These are phyloP conservation scores for Habropoda laboriosa DNA, from an alignment of 1,140 invertebrate species.

Conservation along the genomic window DNA sequence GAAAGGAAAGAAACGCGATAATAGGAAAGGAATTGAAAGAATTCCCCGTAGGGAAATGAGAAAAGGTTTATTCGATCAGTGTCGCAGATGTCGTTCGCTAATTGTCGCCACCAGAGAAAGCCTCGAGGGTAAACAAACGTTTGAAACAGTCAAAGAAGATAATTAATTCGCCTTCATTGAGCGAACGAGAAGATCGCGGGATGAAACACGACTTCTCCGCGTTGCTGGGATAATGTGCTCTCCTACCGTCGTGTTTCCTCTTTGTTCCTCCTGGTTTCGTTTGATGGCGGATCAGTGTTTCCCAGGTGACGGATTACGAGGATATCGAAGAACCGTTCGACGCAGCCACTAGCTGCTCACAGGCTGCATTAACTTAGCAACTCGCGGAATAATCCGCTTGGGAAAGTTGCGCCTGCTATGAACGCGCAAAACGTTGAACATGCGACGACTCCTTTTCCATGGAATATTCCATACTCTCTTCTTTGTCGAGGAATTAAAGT, in stretches of 20 bases:
- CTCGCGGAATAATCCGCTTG: not conserved
- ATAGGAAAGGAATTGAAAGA: not conserved
- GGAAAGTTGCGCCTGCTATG: not conserved
- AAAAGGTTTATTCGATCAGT: not conserved
- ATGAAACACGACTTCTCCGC: not conserved
- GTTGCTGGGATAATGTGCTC: not conserved
- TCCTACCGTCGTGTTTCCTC: not conserved
- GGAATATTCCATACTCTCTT: not conserved
- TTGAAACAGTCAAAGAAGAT: not conserved
- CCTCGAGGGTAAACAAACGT: not conserved
- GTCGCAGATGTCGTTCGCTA: not conserved
- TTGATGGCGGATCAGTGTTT: not conserved
- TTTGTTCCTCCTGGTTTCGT: not conserved
- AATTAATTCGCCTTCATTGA: conserved; percentile 12
- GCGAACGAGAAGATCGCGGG: too few relatives aligned
- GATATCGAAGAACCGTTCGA: not conserved
- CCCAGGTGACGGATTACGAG: conserved; percentile 21
- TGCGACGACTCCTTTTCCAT: not conserved
- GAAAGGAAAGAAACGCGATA: too few relatives aligned
- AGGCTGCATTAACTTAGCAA: not conserved
- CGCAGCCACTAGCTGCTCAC: not conserved
- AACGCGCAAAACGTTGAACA: not conserved
- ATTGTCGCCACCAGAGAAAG: not conserved
- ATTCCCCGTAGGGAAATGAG: too few relatives aligned
- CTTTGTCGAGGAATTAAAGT: too few relatives aligned